phyloP scores from a whole-genome alignment of 1,140 invertebrate genomes.

The Drosophila eugracilis region DNA sequence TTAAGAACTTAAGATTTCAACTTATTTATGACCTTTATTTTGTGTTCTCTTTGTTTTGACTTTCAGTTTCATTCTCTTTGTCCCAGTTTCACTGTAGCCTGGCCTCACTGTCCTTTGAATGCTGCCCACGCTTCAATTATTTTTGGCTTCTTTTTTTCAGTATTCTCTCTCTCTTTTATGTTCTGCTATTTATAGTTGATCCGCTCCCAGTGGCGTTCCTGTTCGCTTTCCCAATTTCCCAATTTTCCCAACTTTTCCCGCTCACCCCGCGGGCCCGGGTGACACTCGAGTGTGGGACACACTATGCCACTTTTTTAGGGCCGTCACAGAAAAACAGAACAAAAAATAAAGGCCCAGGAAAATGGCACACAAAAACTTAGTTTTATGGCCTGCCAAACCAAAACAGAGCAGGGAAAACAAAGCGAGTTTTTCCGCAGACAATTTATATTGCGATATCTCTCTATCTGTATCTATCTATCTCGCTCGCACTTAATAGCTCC shows the following conservation, averaged over 20 bases:
- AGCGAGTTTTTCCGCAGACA: slow-evolving; percentile 6
- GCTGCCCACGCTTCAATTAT: slow-evolving; percentile 57
- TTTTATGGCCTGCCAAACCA: slow-evolving; percentile 16
- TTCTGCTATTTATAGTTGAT: slow-evolving; percentile 62
- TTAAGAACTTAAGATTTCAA: too few relatives aligned
- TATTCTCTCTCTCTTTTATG: slow-evolving; percentile 41
- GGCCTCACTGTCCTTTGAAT: slow-evolving; percentile 30
- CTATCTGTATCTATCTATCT: background rate
- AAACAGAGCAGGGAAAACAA: slow-evolving; percentile 12
- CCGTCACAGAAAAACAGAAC: slow-evolving; percentile 5
- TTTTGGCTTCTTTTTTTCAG: slow-evolving; percentile 46
- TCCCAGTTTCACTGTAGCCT: background rate
- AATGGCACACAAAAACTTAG: background rate
- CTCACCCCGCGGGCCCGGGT: background rate
- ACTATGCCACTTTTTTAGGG: slow-evolving; percentile 54
- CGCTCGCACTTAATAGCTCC: background rate
- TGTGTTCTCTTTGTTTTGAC: too few relatives aligned
- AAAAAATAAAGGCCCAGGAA: background rate
- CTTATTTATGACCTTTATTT: background rate
- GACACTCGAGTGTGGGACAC: slow-evolving; percentile 43
- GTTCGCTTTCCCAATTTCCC: slow-evolving; percentile 28
- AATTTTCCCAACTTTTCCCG: slow-evolving; percentile 4
- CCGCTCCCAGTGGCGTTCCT: slow-evolving; percentile 35
- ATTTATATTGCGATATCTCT: background rate
- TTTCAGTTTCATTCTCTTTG: background rate